Base-by-base conservation (phyloP, 1,140 invertebrate genomes). In the Papilio glaucus region DNA sequence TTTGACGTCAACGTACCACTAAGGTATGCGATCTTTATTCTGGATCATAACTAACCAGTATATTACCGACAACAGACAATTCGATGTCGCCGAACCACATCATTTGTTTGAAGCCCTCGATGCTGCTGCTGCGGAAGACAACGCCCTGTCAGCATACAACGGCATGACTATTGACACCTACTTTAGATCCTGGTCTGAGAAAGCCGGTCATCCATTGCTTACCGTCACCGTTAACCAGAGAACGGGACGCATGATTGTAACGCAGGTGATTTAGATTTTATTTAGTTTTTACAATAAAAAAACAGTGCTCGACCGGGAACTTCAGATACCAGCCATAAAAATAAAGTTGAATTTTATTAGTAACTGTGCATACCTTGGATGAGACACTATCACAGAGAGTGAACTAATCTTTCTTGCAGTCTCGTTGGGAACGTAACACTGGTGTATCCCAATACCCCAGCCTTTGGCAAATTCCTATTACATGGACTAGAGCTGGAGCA, bases 101-200 rank as follows among this genome's bases (percentile, higher is more conserved):
- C 95, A 97, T 78, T 86, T 98, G 4, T 98, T 96, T 95, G 75
- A 86, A 1, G 94, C 95, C 5, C 89, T 97, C 62, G 93, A 95
- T 74, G 91, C 92, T 80, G 95, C 94, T 18, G 91, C 95, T 15
- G 76, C 75, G 2, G 90, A 89, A 72, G 87, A 89, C 15, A 70
- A 75, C 57, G 82, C 93, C 1, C 63, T 89, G 12, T 38, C 81
- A 4, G 74, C 73, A 6, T 89, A 90, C 49, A 67, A 57, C 15
- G 80, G 73, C 10, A 84, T 92, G 0, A 90, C 86, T 4, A 82
- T 94, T 9, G 88, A 89, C 26, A 78, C 92, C 0, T 93, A 96
- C 69, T 95, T 96, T 92, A 94, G 95, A 70, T 94, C 96, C 0
- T 97, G 96, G 96, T 95, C 95, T 0, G 85, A 95, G 33, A 95